A percentile compares a stretch with the other conserved stretches of the same genome.
Conservation (phyloP, 2,113 vertebrate genomes). For the Malurus melanocephalus region DNA sequence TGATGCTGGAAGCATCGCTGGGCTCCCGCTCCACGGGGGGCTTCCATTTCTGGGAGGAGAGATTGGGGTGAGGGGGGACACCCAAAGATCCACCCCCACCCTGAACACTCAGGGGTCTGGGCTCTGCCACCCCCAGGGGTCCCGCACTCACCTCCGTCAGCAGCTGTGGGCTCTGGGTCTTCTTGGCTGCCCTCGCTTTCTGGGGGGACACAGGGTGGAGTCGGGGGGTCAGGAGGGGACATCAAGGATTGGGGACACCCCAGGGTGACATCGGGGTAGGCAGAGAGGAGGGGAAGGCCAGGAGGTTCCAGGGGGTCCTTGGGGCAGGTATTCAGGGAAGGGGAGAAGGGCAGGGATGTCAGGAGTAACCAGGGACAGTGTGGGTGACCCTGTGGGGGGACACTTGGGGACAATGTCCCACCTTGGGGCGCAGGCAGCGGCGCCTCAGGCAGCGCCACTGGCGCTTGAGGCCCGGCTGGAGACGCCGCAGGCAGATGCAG, state of each 20-base stretch:
- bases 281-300: neutral
- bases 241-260: neutral
- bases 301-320: neutral
- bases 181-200: neutral
- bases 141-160: neutral
- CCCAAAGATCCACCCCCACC: neutral
- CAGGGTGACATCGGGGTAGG: neutral
- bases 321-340: too few relatives aligned
- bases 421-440: neutral
- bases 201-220: neutral
- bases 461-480: neutral
- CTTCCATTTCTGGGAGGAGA: neutral
- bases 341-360: neutral
- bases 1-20: neutral
- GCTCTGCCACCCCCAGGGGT: neutral
- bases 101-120: neutral
- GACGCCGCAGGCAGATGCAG: neutral
- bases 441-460: neutral
- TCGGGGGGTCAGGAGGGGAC: too few relatives aligned
- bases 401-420: neutral
- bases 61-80: neutral
- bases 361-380: neutral
- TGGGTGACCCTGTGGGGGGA: neutral
- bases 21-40: neutral
- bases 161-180: neutral